These are phyloP conservation scores for Melanocharis versteri DNA, from an alignment of 2,113 vertebrate genomes.

Conservation along the genomic window DNA sequence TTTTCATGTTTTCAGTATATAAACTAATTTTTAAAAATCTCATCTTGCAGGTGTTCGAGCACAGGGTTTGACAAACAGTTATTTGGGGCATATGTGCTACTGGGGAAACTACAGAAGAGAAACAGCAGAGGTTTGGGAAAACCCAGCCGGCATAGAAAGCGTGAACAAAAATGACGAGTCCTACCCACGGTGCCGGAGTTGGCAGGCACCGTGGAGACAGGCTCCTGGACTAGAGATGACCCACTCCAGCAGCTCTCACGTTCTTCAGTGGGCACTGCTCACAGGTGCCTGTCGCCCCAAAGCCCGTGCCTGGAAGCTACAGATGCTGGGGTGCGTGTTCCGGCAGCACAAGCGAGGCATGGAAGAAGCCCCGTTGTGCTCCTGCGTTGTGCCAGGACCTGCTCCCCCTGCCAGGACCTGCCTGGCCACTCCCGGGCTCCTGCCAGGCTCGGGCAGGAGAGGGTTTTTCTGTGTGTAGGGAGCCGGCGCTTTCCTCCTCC, in stretches of 20 bases:
- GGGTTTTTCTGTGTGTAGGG: neutral
- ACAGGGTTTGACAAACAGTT: neutral
- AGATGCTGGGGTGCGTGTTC: neutral
- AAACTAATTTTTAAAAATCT: neutral
- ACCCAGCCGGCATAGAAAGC: accelerated
- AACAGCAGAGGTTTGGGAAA: neutral
- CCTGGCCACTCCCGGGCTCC: accelerated
- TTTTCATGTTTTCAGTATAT: conserved; percentile 40
- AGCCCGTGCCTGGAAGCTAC: neutral
- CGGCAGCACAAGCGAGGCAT: accelerated
- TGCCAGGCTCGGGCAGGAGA: accelerated
- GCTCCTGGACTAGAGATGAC: neutral
- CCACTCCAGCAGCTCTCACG: accelerated
- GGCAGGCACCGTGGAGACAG: accelerated
- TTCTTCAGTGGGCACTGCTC: neutral
- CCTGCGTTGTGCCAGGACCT: accelerated
- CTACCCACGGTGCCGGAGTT: accelerated
- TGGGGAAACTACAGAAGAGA: neutral
- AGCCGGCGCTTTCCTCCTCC: neutral
- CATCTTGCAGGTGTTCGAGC: conserved; percentile 46
- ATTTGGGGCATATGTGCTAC: neutral
- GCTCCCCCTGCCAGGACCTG: neutral
- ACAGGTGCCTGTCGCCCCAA: neutral
- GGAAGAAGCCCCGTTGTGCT: accelerated
- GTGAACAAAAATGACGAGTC: neutral